Evolutionary conservation across 2,797 vertebrate species (phyloP), one percentile per base, ranked within the genome.

Genomic region (Lophotriccus pileatus): DNA sequence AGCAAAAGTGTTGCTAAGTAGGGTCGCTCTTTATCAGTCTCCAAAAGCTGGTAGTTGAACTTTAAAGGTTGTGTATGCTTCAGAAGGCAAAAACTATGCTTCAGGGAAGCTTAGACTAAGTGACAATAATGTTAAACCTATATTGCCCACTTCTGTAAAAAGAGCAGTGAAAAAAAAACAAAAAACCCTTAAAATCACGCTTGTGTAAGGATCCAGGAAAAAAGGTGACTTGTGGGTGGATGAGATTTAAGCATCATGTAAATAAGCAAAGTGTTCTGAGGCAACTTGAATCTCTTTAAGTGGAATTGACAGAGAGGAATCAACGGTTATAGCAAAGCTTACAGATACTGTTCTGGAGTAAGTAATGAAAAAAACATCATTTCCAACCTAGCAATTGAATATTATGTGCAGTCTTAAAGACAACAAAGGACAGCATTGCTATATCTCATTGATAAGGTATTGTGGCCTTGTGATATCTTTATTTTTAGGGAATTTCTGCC

Each of bases 171-270:
- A 9, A 41, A 63, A 95, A 79, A 43, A 22, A 62, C 10, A 59
- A 59, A 84, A 5, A 30, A 0, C 1, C 0, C 37, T 94, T 79
- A 86, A 93, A 96, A 94, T 97, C 89, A 96, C 2, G 19, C 75
- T 97, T 95, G 63, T 66, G 70, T 91, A 72, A 93, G 50, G 67
- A 95, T 94, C 96, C 80, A 96, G 60, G 73, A 75, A 94, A 91
- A 94, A 95, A 87, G 74, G 75, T 88, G 58, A 94, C 80, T 95
- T 94, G 94, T 97, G 94, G 94, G 91, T 92, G 60, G 77, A 87
- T 96, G 76, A 94, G 84, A 96, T 95, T 96, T 96, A 95, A 47
- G 24, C 56, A 56, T 94, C 91, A 67, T 83, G 85, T 82, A 96
- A 95, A 96, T 96, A 95, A 96, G 69, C 24, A 67, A 75, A 95